Evolutionary conservation across 23 tunicate species (phyloP), one percentile per base, ranked within the genome.

Genomic region (Halocynthia aurantium): DNA sequence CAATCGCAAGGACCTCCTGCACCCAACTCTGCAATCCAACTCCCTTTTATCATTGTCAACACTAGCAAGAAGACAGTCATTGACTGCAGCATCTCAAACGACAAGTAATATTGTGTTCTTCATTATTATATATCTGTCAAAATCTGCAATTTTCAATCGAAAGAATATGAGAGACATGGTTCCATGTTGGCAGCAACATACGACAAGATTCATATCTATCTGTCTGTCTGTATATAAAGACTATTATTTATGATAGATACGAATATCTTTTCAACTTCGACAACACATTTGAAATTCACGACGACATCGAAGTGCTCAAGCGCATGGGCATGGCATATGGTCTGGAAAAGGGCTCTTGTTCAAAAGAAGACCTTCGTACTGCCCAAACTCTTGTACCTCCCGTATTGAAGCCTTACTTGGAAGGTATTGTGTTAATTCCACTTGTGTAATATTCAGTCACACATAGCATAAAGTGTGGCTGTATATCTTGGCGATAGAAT

Each of bases 321-420:
- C 81, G 98, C 21, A 93, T 93, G 98, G 98, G 98, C 7, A 87
- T 93, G 98, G 98, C 98, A 6, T 92, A 86, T 66, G 92, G 92
- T 20, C 70, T 92, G 53, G 98, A 92, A 54, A 55, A 86, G 9
- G 93, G 93, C 8, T 21, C 71, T 15, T 92, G 98, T 54, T 77
- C 84, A 8, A 11, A 61, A 5, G 91, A 92, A 61, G 76, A 92
- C 61, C 55, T 92, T 53, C 78, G 67, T 44, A 80, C 83, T 13
- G 98, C 98, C 0, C 77, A 72, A 72, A 67, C 86, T 13, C 82
- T 92, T 10, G 80, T 92, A 44, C 98, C 98, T 6, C 92, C 98
- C 15, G 92, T 74, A 9, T 56, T 92, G 53, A 86, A 86, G 67
- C 91, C 98, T 11, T 92, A 86, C 55, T 22, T 92, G 13, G 92